phyloP scores from a whole-genome alignment of 1,140 invertebrate species.

The Telenomus remus region DNA sequence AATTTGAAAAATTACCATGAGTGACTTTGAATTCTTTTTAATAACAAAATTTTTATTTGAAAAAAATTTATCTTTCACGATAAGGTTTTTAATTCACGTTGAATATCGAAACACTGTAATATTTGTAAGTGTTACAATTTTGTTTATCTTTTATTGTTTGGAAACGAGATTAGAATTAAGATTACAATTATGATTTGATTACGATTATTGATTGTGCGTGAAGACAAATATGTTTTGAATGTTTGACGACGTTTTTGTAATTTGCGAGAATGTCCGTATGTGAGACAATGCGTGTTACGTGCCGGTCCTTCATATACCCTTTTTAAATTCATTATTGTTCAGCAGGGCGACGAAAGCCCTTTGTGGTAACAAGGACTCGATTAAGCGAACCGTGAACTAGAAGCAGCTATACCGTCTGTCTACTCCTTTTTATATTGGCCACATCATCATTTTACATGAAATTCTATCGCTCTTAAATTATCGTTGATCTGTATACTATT shows the following conservation, averaged over 20 bases:
- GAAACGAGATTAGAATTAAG: neutral
- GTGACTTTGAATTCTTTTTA: too few relatives aligned
- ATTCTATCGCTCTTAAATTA: constrained; percentile 56
- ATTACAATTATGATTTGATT: neutral
- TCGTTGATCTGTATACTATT: constrained; percentile 38
- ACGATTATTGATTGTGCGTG: neutral
- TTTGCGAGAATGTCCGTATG: constrained; percentile 33
- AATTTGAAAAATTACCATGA: too few relatives aligned
- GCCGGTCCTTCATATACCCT: constrained; percentile 42
- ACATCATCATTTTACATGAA: constrained; percentile 53
- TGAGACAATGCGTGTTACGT: constrained; percentile 46
- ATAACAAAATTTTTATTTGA: too few relatives aligned
- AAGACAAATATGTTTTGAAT: constrained; percentile 49
- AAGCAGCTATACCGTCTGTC: constrained; percentile 56
- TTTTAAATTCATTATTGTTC: constrained; percentile 52
- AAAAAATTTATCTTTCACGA: too few relatives aligned
- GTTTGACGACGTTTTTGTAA: constrained; percentile 26
- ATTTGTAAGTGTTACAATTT: too few relatives aligned
- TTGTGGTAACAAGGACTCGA: constrained; percentile 58
- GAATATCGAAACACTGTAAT: too few relatives aligned
- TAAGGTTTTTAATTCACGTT: too few relatives aligned
- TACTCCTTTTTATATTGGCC: constrained; percentile 55
- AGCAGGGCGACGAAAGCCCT: constrained; percentile 56
- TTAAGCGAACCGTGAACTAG: constrained; percentile 56
- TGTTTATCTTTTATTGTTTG: too few relatives aligned